Evolutionary conservation across 2,113 vertebrate genomes (phyloP).

Genomic region (Dromas ardeola): DNA sequence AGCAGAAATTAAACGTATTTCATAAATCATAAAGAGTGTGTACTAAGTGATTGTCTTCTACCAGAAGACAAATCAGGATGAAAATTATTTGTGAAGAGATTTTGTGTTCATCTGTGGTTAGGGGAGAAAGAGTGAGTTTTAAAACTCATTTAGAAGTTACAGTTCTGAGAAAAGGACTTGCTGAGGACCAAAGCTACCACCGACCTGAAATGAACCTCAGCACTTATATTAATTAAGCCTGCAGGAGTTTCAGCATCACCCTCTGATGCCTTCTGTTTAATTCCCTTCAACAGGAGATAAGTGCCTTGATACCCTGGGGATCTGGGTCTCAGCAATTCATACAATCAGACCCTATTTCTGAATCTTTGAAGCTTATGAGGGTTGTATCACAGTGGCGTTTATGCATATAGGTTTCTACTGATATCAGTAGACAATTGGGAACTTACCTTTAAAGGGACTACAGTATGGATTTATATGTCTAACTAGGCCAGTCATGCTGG

Average conservation of each 20-base stretch:
- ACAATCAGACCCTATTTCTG: background rate
- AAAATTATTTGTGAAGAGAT: background rate
- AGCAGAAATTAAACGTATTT: background rate
- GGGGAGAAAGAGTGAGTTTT: background rate
- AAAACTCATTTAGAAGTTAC: background rate
- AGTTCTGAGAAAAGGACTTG: background rate
- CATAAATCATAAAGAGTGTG: background rate
- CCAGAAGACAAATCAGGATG: background rate
- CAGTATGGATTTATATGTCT: background rate
- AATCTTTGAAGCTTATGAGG: background rate
- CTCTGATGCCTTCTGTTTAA: conserved; percentile 46
- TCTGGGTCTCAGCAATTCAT: background rate
- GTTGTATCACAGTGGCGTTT: background rate
- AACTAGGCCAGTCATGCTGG: background rate
- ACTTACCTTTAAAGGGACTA: background rate
- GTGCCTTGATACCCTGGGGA: background rate
- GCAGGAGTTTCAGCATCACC: background rate
- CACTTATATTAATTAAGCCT: conserved; percentile 21
- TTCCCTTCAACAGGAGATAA: conserved; percentile 4
- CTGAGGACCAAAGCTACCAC: background rate
- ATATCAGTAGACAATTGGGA: background rate
- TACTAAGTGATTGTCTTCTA: background rate
- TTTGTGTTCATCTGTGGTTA: background rate
- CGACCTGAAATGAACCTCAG: conserved; percentile 1
- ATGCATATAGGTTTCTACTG: background rate